Percentiles rank a stretch among this genome's conserved stretches.
Evolutionary conservation across 2,888 invertebrate genomes (phyloP).

Genomic region (Dinocampus coccinellae): DNA sequence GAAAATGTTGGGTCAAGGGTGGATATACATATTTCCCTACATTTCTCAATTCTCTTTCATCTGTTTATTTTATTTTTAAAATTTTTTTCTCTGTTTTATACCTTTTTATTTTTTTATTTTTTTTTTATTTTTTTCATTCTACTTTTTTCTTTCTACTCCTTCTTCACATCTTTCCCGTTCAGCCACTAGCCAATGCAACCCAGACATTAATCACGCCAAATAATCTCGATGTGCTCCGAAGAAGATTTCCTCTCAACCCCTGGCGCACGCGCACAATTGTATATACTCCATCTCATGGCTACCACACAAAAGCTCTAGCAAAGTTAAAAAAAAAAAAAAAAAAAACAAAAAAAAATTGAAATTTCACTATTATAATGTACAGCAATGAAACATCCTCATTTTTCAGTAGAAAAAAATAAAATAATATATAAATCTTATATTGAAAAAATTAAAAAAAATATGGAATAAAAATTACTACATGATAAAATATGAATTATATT

Average conservation of each 20-base stretch:
- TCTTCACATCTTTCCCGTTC: conserved; percentile 5
- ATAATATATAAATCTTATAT: no score
- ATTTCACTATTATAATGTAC: neutral
- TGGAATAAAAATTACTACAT: no score
- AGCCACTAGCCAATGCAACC: conserved; percentile 17
- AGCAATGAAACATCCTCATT: neutral
- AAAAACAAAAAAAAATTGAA: no score
- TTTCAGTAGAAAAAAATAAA: no score
- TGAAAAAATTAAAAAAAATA: no score
- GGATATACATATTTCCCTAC: conserved; percentile 32
- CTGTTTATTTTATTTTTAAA: conserved; percentile 10
- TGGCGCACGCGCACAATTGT: neutral
- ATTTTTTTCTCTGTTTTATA: conserved; percentile 11
- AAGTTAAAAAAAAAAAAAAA: conserved; percentile 20
- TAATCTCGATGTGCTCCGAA: conserved; percentile 23
- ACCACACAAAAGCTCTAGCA: conserved; percentile 22
- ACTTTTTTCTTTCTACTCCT: no score
- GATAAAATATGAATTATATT: no score
- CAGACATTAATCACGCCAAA: conserved; percentile 36
- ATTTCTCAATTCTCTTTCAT: neutral
- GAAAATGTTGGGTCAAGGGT: conserved; percentile 12
- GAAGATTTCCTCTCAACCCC: conserved; percentile 30
- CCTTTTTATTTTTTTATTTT: neutral
- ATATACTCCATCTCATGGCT: neutral
- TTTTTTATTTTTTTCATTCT: conserved; percentile 10